A percentile compares a stretch with the other conserved stretches of the same genome.
Conservation (phyloP, 2,797 vertebrate species). For the Myotis daubentonii region DNA sequence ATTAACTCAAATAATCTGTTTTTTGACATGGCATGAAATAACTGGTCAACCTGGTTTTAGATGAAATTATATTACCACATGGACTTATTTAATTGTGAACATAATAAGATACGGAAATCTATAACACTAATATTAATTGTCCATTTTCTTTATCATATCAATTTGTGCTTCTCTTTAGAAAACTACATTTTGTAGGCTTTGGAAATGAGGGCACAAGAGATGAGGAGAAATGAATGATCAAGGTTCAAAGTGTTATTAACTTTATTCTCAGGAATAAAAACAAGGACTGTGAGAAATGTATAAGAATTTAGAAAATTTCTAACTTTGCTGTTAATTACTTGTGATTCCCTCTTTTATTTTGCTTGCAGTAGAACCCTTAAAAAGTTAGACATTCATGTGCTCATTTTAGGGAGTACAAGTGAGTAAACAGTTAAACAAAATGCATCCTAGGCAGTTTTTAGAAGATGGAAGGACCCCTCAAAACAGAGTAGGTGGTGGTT, state of each 20-base stretch:
- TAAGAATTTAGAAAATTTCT: slow-evolving; percentile 47
- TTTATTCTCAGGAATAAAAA: slow-evolving; percentile 45
- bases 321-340: slow-evolving; percentile 4
- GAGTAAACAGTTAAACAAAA: slow-evolving; percentile 29
- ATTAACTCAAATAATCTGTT: slow-evolving; percentile 43
- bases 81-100: slow-evolving; percentile 41
- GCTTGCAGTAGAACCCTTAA: slow-evolving; percentile 36
- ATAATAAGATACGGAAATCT: slow-evolving; percentile 36
- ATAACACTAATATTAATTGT: slow-evolving; percentile 8
- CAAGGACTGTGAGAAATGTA: slow-evolving; percentile 16
- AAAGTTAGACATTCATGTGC: neutral
- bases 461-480: neutral
- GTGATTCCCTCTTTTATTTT: slow-evolving; percentile 49
- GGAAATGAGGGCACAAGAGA: neutral
- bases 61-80: slow-evolving; percentile 38
- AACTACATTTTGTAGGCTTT: slow-evolving; percentile 41
- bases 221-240: slow-evolving; percentile 19
- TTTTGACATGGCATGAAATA: slow-evolving; percentile 63
- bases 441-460: neutral
- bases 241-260: slow-evolving; percentile 33
- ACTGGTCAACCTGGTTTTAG: slow-evolving; percentile 44
- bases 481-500: neutral
- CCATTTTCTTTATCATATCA: slow-evolving; percentile 25
- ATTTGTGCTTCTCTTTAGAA: slow-evolving; percentile 3
- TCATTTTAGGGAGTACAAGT: slow-evolving; percentile 38